Evolutionary conservation across 2,113 vertebrate species (phyloP).

Genomic region (Tragelaphus buxtoni): DNA sequence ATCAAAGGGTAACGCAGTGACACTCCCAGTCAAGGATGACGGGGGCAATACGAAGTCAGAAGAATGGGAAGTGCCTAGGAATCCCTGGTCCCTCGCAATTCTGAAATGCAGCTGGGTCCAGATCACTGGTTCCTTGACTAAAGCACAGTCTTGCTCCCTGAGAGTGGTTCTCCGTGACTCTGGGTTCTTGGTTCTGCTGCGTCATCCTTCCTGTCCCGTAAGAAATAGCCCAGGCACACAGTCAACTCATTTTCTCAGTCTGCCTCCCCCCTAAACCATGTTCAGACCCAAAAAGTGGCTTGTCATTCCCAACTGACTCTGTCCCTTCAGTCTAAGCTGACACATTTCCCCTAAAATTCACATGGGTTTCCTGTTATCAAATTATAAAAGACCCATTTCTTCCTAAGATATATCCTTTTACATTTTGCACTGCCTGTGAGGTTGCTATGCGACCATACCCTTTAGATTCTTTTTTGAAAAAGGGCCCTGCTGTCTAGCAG

Average conservation of each 20-base stretch:
- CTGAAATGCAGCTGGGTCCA: neutral
- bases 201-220: neutral
- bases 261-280: neutral
- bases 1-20: neutral
- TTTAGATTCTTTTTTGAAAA: neutral
- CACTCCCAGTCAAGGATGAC: neutral
- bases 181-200: neutral
- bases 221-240: accelerated
- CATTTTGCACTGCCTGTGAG: neutral
- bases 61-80: neutral
- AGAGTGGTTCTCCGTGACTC: neutral
- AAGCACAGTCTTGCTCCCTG: neutral
- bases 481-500: neutral
- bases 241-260: neutral
- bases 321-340: neutral
- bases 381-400: neutral
- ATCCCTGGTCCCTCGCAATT: neutral
- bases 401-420: neutral
- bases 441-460: neutral
- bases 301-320: neutral
- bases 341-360: neutral
- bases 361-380: neutral
- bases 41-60: neutral
- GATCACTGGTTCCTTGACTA: neutral
- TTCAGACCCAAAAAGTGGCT: neutral